Evolutionary conservation across 2,888 invertebrate genomes (phyloP), one percentile per base, ranked within the genome.

Genomic region (Coelopa pilipes): DNA sequence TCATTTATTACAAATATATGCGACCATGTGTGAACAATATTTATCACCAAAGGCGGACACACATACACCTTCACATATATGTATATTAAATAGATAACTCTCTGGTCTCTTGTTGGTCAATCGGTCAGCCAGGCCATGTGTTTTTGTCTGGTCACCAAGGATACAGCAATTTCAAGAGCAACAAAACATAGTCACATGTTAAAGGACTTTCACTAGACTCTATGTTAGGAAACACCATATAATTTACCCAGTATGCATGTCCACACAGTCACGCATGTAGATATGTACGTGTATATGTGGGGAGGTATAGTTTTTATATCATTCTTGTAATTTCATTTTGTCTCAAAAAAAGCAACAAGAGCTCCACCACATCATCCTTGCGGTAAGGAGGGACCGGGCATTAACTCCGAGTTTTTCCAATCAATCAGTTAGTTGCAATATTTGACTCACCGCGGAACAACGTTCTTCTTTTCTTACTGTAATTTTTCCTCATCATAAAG

Each of bases 141-240:
- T 57, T 4, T 57, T 45, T 53, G 34, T 63, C 21, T n/a, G 69
- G 76, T 77, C 76, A 77, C 77, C 78, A 74, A 78, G 78, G 78
- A 76, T 76, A 78, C 75, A 46, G 57, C 63, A 55, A 72, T 47
- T 69, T 57, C 66, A 73, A 70, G 34, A 70, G 65, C 21, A 60
- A 69, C 63, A 59, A 73, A 73, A 66, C 68, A 69, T 24, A 19
- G 34, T 34, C 34, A 34, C 34, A 34, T 34, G 34, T 34, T 34
- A 34, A 34, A 34, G 34, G 34, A 34, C 34, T 34, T 34, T 34
- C 34, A 34, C 34, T 34, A 34, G 34, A 34, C 34, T 4, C 34
- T 2, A 34, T 34, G 34, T 34, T 34, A 34, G 34, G 34, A 34
- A 4, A 7, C 2, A 34, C 34, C 2, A 34, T 34, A 34, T 34